Conservation (phyloP, 2,888 invertebrate species). For the Buathra laborator region DNA sequence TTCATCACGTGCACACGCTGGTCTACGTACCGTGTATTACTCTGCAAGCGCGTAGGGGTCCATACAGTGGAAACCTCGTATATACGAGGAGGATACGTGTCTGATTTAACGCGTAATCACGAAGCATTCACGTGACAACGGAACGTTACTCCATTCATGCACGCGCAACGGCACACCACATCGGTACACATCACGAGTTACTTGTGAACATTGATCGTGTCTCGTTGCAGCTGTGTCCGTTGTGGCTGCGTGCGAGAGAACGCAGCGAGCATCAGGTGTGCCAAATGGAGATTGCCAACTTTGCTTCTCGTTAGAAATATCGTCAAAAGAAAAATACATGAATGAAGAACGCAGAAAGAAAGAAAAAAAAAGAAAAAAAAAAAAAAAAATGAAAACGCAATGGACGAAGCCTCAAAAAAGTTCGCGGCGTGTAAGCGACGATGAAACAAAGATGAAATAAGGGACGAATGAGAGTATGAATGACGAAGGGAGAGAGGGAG, state of each 20-base stretch:
- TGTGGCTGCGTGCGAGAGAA: slow-evolving; percentile 14
- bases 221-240: slow-evolving; percentile 34
- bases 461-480: slow-evolving; percentile 37
- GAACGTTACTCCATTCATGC: slow-evolving; percentile 57
- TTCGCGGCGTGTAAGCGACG: too few relatives aligned
- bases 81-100: slow-evolving; percentile 40
- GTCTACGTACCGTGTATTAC: slow-evolving; percentile 2
- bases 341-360: slow-evolving; percentile 4
- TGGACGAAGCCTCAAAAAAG: slow-evolving; percentile 2
- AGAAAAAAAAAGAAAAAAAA: slow-evolving; percentile 23
- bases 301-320: slow-evolving; percentile 38
- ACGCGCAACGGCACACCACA: slow-evolving; percentile 11
- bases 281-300: slow-evolving; percentile 48
- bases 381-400: slow-evolving; percentile 23
- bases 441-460: slow-evolving; percentile 29
- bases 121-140: slow-evolving; percentile 60
- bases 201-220: slow-evolving; percentile 30
- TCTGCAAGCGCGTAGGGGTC: not conserved
- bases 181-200: slow-evolving; percentile 4
- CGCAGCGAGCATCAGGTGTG: slow-evolving; percentile 39
- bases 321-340: slow-evolving; percentile 1
- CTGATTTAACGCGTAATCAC: slow-evolving; percentile 60
- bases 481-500: slow-evolving; percentile 48
- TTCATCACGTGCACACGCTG: slow-evolving; percentile 41
- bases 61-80: not conserved